phyloP scores from a whole-genome alignment of 2,888 invertebrate genomes.

The Phania funesta region DNA sequence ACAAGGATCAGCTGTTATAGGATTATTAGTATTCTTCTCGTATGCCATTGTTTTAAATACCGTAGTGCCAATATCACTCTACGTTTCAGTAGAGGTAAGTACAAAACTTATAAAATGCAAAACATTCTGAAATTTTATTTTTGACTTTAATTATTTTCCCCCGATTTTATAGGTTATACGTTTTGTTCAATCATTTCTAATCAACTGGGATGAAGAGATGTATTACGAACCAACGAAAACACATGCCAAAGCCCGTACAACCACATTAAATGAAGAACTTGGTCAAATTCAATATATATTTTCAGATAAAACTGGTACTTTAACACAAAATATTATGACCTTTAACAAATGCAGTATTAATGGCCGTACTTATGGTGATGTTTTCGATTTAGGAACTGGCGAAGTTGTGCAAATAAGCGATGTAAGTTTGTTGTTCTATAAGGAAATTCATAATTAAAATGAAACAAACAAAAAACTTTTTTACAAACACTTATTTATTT shows the following conservation, averaged over 20 bases:
- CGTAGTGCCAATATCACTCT: slow-evolving; percentile 99
- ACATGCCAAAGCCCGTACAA: slow-evolving; percentile 96
- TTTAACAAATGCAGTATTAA: slow-evolving; percentile 99
- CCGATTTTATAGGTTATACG: slow-evolving; percentile 88
- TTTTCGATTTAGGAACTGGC: slow-evolving; percentile 91
- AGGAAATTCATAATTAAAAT: neutral
- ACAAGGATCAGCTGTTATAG: slow-evolving; percentile 94
- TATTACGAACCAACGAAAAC: slow-evolving; percentile 94
- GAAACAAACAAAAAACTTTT: neutral
- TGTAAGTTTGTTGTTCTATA: slow-evolving; percentile 81
- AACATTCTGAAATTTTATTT: neutral
- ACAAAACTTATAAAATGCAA: neutral
- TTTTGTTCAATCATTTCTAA: slow-evolving; percentile 98
- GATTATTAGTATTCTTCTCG: slow-evolving; percentile 98
- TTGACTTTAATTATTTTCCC: neutral
- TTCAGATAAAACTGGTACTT: slow-evolving; percentile 99
- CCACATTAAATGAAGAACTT: slow-evolving; percentile 98
- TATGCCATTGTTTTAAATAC: slow-evolving; percentile 99
- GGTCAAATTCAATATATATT: slow-evolving; percentile 99
- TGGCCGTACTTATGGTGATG: slow-evolving; percentile 94
- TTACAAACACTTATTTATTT: neutral
- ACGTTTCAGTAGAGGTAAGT: slow-evolving; percentile 94
- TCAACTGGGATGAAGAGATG: slow-evolving; percentile 99
- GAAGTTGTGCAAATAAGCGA: slow-evolving; percentile 93
- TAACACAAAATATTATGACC: slow-evolving; percentile 99